Base-by-base conservation (phyloP, 2,888 invertebrate genomes). In the Schizaphis graminum region DNA sequence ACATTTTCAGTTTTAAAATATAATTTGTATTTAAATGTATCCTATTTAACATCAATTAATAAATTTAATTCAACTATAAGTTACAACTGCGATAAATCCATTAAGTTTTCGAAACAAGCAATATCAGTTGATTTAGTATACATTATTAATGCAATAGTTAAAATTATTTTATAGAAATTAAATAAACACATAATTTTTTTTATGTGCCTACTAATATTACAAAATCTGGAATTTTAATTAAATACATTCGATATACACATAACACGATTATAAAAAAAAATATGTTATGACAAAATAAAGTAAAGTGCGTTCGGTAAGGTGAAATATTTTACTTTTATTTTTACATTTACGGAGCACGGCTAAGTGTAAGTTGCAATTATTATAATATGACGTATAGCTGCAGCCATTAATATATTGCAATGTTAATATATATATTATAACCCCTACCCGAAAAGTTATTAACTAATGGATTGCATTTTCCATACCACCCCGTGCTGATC, bases 381-480 rank as follows among this genome's bases (percentile, higher is more conserved):
- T 61, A 92, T 49, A 92, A 92, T 49, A 92, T 49, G n/a, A 88
- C 49, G 53, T 41, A 77, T 77, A 28, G 57, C 57, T 85, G 67
- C 49, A 57, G 47, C 92, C 86, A 61, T 92, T 61, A 87, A 87
- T 92, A 87, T 35, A 92, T 87, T 87, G n/a, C 86, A 35, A 91
- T 41, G 53, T 28, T 35, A 49, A 47, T 87, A 35, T 56, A 49
- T 53, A 53, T n/a, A 49, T 53, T 49, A 49, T 49, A 67, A 88
- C 87, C 92, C 53, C 61, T 26, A 49, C 92, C 88, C 67, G 8
- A 67, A 92, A 88, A 88, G 87, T 88, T 92, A 92, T 92, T 88
- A 92, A 92, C 92, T 92, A 92, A 92, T 88, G 92, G 92, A 92
- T 41, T 67, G 53, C 35, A 4, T 92, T 67, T 88, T 88, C 10